A percentile compares a stretch with the other conserved stretches of the same genome.
These are phyloP conservation scores for Drosophila carrolli DNA, from an alignment of 1,140 invertebrate species.

Conservation along the genomic window DNA sequence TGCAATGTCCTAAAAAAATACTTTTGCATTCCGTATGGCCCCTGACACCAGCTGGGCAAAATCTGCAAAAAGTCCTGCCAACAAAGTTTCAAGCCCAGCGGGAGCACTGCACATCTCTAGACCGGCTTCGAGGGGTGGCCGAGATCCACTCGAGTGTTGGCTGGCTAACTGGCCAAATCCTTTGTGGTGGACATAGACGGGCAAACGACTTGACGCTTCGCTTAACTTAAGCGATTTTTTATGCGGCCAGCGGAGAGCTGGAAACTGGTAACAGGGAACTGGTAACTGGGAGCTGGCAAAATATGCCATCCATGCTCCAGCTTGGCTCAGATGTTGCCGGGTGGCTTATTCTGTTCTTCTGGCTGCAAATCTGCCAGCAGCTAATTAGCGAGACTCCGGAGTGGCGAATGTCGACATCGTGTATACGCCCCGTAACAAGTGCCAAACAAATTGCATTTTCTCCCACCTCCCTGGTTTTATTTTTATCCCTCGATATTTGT, in stretches of 20 bases:
- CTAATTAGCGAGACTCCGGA: constrained; percentile 66
- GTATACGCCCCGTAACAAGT: constrained; percentile 72
- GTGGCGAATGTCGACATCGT: constrained; percentile 76
- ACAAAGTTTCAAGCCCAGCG: constrained; percentile 36
- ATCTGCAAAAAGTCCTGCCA: constrained; percentile 17
- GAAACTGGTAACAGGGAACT: background rate
- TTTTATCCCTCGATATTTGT: constrained; percentile 8
- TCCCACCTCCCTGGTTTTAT: background rate
- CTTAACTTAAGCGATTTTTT: constrained; percentile 83
- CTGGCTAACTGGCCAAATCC: constrained; percentile 79
- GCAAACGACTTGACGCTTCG: constrained; percentile 81
- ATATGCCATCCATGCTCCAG: constrained; percentile 56
- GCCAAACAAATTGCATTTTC: constrained; percentile 67
- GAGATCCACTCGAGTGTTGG: constrained; percentile 63
- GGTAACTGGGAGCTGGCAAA: constrained; percentile 26
- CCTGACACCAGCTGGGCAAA: constrained; percentile 21
- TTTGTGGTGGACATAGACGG: constrained; percentile 69
- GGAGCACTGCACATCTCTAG: constrained; percentile 61
- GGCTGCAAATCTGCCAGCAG: constrained; percentile 71
- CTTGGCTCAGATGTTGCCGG: constrained; percentile 29
- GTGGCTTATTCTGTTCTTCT: constrained; percentile 11
- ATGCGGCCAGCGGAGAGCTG: constrained; percentile 52
- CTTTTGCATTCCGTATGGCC: constrained; percentile 9
- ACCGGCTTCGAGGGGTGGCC: constrained; percentile 7
- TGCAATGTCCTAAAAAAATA: constrained; percentile 7